phyloP scores from a whole-genome alignment of 2,113 vertebrate species.

The Phalacrocorax brasilianus region DNA sequence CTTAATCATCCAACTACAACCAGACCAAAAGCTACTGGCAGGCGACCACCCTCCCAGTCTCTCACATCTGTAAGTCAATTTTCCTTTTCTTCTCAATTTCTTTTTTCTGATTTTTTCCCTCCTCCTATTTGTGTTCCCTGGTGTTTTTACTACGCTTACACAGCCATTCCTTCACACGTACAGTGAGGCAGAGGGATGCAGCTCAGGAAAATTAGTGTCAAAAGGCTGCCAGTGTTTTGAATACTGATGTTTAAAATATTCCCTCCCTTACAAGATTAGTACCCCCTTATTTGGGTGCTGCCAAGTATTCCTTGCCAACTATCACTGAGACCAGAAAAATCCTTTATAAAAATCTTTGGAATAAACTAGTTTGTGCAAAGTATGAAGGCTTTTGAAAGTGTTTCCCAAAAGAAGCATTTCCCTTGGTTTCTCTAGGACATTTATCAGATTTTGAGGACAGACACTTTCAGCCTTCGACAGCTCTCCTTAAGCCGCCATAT shows the following conservation, averaged over 20 bases:
- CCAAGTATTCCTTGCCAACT: slow-evolving; percentile 1
- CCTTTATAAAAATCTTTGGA: not conserved
- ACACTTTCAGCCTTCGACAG: not conserved
- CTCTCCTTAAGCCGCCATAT: not conserved
- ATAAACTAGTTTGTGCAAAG: not conserved
- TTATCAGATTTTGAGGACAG: not conserved
- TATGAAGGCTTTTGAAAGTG: not conserved
- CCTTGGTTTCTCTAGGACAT: not conserved
- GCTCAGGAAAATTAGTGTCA: not conserved
- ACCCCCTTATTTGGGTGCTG: not conserved
- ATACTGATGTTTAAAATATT: slow-evolving; percentile 24
- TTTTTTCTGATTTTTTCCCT: not conserved
- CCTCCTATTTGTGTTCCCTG: not conserved
- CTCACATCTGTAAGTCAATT: slow-evolving; percentile 87
- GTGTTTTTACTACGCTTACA: not conserved
- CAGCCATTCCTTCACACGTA: not conserved
- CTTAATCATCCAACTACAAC: slow-evolving; percentile 93
- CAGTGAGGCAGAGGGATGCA: not conserved
- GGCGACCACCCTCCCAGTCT: slow-evolving; percentile 93
- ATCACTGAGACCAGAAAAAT: not conserved
- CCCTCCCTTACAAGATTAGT: not conserved
- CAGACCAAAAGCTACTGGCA: slow-evolving; percentile 91
- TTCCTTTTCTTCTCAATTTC: not conserved
- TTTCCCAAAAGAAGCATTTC: not conserved
- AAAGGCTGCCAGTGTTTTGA: not conserved